Base-by-base conservation (phyloP, 2,113 vertebrate species). In the Sceloporus undulatus region DNA sequence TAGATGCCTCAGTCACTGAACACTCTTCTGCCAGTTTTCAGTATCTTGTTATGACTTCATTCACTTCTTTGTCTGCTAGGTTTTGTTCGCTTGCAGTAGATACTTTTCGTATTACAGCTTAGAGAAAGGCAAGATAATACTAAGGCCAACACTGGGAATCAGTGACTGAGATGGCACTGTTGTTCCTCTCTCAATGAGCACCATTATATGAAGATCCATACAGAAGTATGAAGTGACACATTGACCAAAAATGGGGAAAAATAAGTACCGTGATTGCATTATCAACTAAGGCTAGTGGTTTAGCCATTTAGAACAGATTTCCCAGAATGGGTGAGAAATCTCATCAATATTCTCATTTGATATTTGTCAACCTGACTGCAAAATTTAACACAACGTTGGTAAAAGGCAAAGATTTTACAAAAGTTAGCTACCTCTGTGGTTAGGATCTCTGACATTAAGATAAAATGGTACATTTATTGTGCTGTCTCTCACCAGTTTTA, bases 231-330 rank as follows among this genome's bases (percentile, higher is more conserved):
- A 95, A 96, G 95, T 91, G 94, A 94, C 95, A 96, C 95, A 94
- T 91, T 95, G 96, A 95, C 93, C 94, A 93, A 48, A 68, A 62
- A 62, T 62, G 11, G 59, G 18, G 68, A 95, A 95, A 95, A 87
- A 87, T 48, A 62, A 95, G 95, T 96, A 96, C 95, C 62, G 94
- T 95, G 95, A 95, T 95, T 96, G 96, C 95, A 96, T 94, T 97
- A 84, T 96, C 96, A 95, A 95, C 95, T 96, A 97, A 96, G 97
- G 97, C 97, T 97, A 97, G 95, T 93, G 96, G 96, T 94, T 97
- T 97, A 97, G 97, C 97, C 97, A 97, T 95, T 97, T 97, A 96
- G 96, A 97, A 96, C 95, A 95, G 94, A 96, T 97, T 97, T 96
- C 97, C 96, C 95, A 85, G 94, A 97, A 96, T 92, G 96, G 95